Base-by-base conservation (phyloP, 2,888 invertebrate species). In the Pseudolycoriella hygida region DNA sequence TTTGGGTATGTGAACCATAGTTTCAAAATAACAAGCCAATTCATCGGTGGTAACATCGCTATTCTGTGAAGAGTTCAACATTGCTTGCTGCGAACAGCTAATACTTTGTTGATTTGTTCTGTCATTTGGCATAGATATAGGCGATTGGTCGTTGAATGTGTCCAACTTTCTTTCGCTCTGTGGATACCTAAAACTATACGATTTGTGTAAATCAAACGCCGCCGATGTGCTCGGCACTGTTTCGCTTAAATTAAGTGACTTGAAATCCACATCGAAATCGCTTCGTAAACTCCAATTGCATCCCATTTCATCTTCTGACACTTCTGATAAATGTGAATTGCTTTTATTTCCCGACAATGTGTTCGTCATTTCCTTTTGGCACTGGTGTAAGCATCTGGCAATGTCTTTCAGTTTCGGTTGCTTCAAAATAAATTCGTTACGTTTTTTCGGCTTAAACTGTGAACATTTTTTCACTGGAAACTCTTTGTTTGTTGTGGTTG, bases 1-100 rank as follows among this genome's bases (percentile, higher is more conserved):
- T 67, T 90, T 90, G 52, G 93, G 93, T 71, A 94, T 92, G 72
- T 93, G 86, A 53, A 93, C 87, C 68, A 87, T 80, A 50, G 89
- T 86, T 67, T 94, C 93, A 65, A 94, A 90, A 67, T 94, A 94
- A 62, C 89, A 84, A 49, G 93, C 92, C 55, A 94, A 70, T 68
- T 94, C 94, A 63, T 90, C 89, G 55, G 92, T 92, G 41, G 88
- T 89, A 44, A 89, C 77, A 70, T 93, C 92, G 66, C 82, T 80
- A 2, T 77, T 73, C 40, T 79, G 76, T 48, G 76, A 72, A 14
- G 72, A 59, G 52, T 70, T 71, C 61, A 74, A 71, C 52, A 76
- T 67, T 3, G 81, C 84, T 61, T 90, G 83, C 55, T 84, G 82
- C 1, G 89, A 87, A 62, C 89, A 89, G 43, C 74, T 72, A 4